These are phyloP conservation scores for Chelon auratus DNA, from an alignment of 2,797 vertebrate species.

Conservation along the genomic window DNA sequence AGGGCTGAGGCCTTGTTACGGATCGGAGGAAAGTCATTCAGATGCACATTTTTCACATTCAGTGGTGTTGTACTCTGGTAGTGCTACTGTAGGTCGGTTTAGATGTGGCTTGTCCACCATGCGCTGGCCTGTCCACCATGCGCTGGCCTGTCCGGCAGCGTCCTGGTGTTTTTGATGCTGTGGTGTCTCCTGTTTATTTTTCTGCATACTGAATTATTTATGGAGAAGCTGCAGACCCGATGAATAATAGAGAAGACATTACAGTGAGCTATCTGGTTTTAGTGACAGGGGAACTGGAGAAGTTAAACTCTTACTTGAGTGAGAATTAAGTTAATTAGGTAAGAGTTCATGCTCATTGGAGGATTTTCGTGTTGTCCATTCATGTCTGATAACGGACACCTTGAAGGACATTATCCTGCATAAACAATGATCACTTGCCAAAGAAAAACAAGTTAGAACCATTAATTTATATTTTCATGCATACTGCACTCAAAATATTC, in stretches of 20 bases:
- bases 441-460: too few species aligned
- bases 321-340: background rate
- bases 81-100: background rate
- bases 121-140: background rate
- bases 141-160: background rate
- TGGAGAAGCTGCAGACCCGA: slow-evolving; percentile 22
- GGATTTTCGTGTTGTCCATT: too few species aligned
- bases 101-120: background rate
- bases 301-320: background rate
- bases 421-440: too few species aligned
- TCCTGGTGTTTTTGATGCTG: background rate
- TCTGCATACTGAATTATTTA: slow-evolving; percentile 65
- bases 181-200: background rate
- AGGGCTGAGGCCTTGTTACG: too few species aligned
- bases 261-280: slow-evolving; percentile 13
- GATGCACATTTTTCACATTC: background rate
- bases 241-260: slow-evolving; percentile 53
- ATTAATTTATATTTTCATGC: too few species aligned
- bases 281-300: background rate
- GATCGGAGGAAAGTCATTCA: too few species aligned
- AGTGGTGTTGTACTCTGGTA: background rate
- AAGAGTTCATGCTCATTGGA: too few species aligned
- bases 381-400: too few species aligned
- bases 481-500: too few species aligned
- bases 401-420: too few species aligned